Conservation (phyloP, 2,797 vertebrate species). For the Ptychadena robeensis region DNA sequence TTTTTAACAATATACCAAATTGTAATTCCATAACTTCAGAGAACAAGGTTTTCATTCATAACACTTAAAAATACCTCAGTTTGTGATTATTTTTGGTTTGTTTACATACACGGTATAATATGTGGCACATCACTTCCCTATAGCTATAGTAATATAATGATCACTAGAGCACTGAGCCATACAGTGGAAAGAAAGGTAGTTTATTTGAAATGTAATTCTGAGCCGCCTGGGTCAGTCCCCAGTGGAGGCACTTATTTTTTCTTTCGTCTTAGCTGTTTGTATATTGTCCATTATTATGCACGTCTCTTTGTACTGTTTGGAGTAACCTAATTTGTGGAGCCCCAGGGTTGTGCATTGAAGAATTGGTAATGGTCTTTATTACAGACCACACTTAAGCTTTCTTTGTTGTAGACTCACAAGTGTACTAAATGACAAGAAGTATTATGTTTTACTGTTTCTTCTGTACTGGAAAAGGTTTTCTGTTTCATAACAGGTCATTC, state of each 20-base stretch:
- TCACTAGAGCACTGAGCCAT: constrained; percentile 17
- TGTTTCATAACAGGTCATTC: constrained; percentile 20
- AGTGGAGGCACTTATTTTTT: constrained; percentile 53
- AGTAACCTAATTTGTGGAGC: constrained; percentile 56
- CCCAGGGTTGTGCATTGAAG: constrained; percentile 47
- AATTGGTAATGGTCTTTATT: constrained; percentile 47
- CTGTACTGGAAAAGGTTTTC: constrained; percentile 7
- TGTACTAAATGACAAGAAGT: constrained; percentile 25
- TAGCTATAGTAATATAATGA: constrained; percentile 40
- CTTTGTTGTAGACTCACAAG: constrained; percentile 42
- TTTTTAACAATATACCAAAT: too few species aligned
- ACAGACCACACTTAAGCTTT: constrained; percentile 22
- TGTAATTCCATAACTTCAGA: too few species aligned
- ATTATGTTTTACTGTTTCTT: constrained; percentile 1
- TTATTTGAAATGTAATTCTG: constrained; percentile 39
- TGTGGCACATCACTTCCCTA: constrained; percentile 17
- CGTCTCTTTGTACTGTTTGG: constrained; percentile 57
- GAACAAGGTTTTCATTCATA: background rate
- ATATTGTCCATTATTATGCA: constrained; percentile 57
- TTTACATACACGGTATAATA: background rate
- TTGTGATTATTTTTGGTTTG: background rate
- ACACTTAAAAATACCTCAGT: background rate
- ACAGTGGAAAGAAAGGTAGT: constrained; percentile 23
- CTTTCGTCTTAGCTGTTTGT: constrained; percentile 54
- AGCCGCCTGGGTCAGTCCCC: constrained; percentile 53